These are phyloP conservation scores for Halcyon leucocephala DNA, from an alignment of 2,797 vertebrate genomes.

Conservation along the genomic window DNA sequence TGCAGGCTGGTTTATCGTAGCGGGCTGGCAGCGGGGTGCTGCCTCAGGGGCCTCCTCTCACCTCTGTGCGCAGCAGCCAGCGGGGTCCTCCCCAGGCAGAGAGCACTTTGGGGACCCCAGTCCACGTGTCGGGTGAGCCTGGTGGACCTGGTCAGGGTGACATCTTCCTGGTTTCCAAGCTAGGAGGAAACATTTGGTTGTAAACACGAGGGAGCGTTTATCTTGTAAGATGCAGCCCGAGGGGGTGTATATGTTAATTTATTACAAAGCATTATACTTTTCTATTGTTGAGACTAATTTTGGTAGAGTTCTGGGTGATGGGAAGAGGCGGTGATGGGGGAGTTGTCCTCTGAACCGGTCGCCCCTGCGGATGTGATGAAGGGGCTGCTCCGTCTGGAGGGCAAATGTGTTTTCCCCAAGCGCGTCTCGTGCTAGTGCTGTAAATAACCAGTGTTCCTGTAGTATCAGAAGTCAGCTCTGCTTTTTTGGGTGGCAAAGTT, in stretches of 20 bases:
- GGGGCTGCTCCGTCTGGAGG: neutral
- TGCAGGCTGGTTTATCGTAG: neutral
- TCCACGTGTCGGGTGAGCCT: neutral
- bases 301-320: neutral
- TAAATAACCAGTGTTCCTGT: slow-evolving; percentile 4
- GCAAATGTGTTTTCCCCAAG: neutral
- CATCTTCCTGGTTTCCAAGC: neutral
- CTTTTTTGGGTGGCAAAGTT: slow-evolving; percentile 6
- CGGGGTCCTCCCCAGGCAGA: fast-evolving
- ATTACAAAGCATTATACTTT: slow-evolving; percentile 57
- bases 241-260: slow-evolving; percentile 37
- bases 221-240: neutral
- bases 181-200: neutral
- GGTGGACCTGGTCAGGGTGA: neutral
- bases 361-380: neutral
- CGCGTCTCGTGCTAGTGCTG: neutral
- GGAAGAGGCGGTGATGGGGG: neutral
- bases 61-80: neutral
- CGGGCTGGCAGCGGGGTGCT: neutral
- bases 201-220: neutral
- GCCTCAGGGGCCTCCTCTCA: neutral
- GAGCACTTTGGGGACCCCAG: neutral
- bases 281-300: neutral
- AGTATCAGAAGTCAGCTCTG: slow-evolving; percentile 28
- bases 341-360: slow-evolving; percentile 16